Evolutionary conservation across 2,797 vertebrate species (phyloP).

Genomic region (Urosaurus nigricauda): DNA sequence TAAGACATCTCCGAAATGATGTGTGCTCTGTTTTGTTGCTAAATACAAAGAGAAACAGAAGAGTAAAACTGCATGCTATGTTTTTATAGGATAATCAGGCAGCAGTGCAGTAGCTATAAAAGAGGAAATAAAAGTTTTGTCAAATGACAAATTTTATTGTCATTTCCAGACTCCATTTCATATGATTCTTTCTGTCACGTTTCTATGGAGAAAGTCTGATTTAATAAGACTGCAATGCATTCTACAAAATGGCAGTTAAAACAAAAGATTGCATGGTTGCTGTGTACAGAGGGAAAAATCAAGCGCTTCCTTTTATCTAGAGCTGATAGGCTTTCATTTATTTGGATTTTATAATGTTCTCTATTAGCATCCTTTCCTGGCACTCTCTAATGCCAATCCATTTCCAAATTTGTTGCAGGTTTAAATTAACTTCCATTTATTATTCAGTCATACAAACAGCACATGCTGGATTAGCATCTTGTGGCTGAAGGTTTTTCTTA

Average conservation of each 20-base stretch:
- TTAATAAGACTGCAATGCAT: slow-evolving; percentile 40
- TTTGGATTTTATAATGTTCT: slow-evolving; percentile 47
- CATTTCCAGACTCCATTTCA: slow-evolving; percentile 51
- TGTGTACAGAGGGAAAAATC: slow-evolving; percentile 35
- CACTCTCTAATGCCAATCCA: slow-evolving; percentile 38
- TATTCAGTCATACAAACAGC: slow-evolving; percentile 39
- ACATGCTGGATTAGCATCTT: slow-evolving; percentile 17
- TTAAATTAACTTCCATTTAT: slow-evolving; percentile 56
- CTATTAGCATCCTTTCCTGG: slow-evolving; percentile 31
- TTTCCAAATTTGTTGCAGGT: slow-evolving; percentile 44
- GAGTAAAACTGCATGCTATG: slow-evolving; percentile 44
- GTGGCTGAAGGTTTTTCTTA: slow-evolving; percentile 34
- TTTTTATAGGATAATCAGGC: slow-evolving; percentile 59
- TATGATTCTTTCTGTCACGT: slow-evolving; percentile 57
- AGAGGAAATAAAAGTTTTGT: slow-evolving; percentile 37
- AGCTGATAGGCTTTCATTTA: slow-evolving; percentile 11
- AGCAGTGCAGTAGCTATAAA: slow-evolving; percentile 31
- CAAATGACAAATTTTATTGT: slow-evolving; percentile 57
- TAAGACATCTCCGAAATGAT: slow-evolving; percentile 50
- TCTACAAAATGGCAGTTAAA: slow-evolving; percentile 41
- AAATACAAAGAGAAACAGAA: slow-evolving; percentile 27
- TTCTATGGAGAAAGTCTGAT: slow-evolving; percentile 47
- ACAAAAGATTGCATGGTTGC: slow-evolving; percentile 33
- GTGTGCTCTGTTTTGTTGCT: slow-evolving; percentile 56
- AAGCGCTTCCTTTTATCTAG: slow-evolving; percentile 2